A percentile compares a stretch with the other conserved stretches of the same genome.
Evolutionary conservation across 2,797 vertebrate species (phyloP).

Genomic region (Sciurus vulgaris): DNA sequence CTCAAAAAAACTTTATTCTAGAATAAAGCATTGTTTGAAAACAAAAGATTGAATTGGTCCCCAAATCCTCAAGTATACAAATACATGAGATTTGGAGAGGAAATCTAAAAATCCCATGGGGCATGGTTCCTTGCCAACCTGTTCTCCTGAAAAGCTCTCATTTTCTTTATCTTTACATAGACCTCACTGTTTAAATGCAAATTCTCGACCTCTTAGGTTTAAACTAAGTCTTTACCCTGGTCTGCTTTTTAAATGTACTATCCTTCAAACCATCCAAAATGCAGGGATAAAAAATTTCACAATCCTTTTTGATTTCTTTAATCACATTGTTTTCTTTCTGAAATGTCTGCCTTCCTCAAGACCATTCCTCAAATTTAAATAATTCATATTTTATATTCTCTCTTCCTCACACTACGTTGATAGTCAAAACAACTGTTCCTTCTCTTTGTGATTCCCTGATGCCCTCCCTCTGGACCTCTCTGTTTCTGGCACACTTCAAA

Average conservation of each 20-base stretch:
- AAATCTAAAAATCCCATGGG: constrained; percentile 37
- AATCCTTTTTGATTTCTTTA: neutral
- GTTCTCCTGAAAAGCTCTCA: neutral
- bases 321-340: neutral
- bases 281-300: neutral
- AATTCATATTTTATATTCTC: neutral
- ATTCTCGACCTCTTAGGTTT: neutral
- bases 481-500: neutral
- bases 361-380: neutral
- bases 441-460: neutral
- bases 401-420: neutral
- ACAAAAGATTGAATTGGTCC: constrained; percentile 55
- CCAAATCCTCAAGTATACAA: constrained; percentile 9
- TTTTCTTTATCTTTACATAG: constrained; percentile 24
- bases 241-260: neutral
- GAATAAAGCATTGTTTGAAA: constrained; percentile 70
- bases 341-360: neutral
- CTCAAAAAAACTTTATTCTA: constrained; percentile 36
- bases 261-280: neutral
- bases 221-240: neutral
- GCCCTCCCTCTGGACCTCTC: neutral
- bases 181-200: neutral
- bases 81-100: constrained; percentile 47
- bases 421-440: neutral
- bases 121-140: constrained; percentile 29